Evolutionary conservation across 1,140 invertebrate genomes (phyloP).

Genomic region (Bactericera cockerelli): DNA sequence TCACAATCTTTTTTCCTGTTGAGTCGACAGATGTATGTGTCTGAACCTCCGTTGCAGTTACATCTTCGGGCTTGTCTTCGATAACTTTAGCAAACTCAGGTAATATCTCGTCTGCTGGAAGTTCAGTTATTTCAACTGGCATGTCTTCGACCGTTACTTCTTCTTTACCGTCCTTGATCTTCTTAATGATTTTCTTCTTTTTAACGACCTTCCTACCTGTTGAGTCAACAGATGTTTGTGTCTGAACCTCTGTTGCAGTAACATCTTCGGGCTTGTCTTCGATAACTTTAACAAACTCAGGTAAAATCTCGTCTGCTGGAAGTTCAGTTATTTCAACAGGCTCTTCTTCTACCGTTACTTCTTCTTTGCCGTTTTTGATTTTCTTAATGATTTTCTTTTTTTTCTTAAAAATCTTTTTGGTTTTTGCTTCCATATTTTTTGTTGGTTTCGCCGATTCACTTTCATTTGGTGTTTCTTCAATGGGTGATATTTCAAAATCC

Average conservation of each 20-base stretch:
- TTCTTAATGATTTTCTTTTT: slow-evolving; percentile 19
- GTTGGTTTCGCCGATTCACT: slow-evolving; percentile 16
- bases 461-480: too few relatives aligned
- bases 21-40: slow-evolving; percentile 11
- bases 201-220: slow-evolving; percentile 20
- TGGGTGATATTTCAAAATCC: too few relatives aligned
- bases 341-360: slow-evolving; percentile 22
- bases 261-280: slow-evolving; percentile 17
- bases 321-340: slow-evolving; percentile 16
- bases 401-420: slow-evolving; percentile 19
- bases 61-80: slow-evolving; percentile 15
- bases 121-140: neutral
- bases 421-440: slow-evolving; percentile 30
- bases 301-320: slow-evolving; percentile 15
- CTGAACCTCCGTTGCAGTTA: slow-evolving; percentile 25
- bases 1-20: slow-evolving; percentile 22
- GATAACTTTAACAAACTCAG: slow-evolving; percentile 12
- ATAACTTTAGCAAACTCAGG: slow-evolving; percentile 11
- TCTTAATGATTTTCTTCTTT: slow-evolving; percentile 23
- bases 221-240: slow-evolving; percentile 10
- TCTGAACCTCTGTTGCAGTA: slow-evolving; percentile 24
- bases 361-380: slow-evolving; percentile 18
- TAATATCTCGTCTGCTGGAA: neutral
- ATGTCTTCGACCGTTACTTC: slow-evolving; percentile 8
- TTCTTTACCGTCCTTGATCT: slow-evolving; percentile 7